These are phyloP conservation scores for Stenodema calcarata DNA, from an alignment of 2,888 invertebrate species.

Conservation along the genomic window DNA sequence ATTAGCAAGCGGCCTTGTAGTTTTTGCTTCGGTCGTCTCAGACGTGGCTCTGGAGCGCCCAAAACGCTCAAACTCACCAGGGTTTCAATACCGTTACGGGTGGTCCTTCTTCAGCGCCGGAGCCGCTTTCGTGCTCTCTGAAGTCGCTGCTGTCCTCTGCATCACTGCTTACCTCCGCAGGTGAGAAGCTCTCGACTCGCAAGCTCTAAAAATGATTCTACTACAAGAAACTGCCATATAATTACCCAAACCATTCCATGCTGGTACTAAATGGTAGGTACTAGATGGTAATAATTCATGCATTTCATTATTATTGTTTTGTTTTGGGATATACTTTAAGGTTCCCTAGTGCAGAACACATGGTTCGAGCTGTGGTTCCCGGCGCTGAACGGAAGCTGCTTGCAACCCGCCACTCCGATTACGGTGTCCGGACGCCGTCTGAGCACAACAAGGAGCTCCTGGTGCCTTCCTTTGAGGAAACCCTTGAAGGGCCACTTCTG, in stretches of 20 bases:
- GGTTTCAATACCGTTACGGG: slow-evolving; percentile 66
- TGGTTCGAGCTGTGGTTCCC: slow-evolving; percentile 69
- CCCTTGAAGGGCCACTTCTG: slow-evolving; percentile 61
- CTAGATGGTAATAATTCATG: background rate
- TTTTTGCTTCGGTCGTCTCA: slow-evolving; percentile 68
- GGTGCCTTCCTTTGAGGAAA: slow-evolving; percentile 61
- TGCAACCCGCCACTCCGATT: slow-evolving; percentile 65
- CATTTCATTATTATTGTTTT: too few species aligned
- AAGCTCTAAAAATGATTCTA: too few species aligned
- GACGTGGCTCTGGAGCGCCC: slow-evolving; percentile 66
- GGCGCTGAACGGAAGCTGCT: slow-evolving; percentile 65
- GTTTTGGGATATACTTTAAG: slow-evolving; percentile 58
- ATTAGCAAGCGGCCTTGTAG: slow-evolving; percentile 68
- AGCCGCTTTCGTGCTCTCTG: slow-evolving; percentile 64
- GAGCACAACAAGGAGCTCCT: slow-evolving; percentile 53
- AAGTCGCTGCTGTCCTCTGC: slow-evolving; percentile 59
- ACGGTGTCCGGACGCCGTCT: slow-evolving; percentile 62
- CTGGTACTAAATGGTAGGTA: too few species aligned
- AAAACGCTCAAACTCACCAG: slow-evolving; percentile 58
- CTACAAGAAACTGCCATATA: too few species aligned
- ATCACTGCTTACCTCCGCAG: slow-evolving; percentile 67
- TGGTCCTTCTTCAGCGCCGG: slow-evolving; percentile 71
- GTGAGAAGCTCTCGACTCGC: too few species aligned
- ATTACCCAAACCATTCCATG: too few species aligned
- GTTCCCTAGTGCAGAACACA: slow-evolving; percentile 69